Evolutionary conservation across 2,888 invertebrate species (phyloP).

Genomic region (Amiota communis): DNA sequence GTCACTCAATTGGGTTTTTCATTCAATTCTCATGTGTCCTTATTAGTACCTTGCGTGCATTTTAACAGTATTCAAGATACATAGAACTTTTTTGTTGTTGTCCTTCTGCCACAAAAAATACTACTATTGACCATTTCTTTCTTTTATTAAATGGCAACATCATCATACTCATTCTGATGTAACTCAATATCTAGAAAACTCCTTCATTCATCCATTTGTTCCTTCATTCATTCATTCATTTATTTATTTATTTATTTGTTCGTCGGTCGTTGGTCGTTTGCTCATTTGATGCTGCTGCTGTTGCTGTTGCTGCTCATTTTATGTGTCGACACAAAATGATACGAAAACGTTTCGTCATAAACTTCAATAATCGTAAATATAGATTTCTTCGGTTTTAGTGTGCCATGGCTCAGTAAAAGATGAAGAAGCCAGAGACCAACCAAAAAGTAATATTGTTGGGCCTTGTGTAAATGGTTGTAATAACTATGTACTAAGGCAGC

Average conservation of each 20-base stretch:
- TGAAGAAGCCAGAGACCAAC: neutral
- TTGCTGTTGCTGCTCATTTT: slow-evolving; percentile 41
- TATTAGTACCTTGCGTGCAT: slow-evolving; percentile 65
- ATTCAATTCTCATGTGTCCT: slow-evolving; percentile 32
- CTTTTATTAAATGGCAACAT: slow-evolving; percentile 45
- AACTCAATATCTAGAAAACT: neutral
- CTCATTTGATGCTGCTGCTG: neutral
- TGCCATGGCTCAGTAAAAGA: slow-evolving; percentile 5
- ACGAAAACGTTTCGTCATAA: slow-evolving; percentile 69
- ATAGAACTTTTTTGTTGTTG: no score
- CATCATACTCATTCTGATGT: neutral
- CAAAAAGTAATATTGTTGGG: slow-evolving; percentile 7
- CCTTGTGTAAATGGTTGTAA: neutral
- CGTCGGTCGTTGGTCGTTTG: neutral
- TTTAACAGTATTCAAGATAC: no score
- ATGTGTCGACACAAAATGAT: slow-evolving; percentile 67
- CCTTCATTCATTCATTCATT: neutral
- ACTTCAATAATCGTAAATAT: slow-evolving; percentile 71
- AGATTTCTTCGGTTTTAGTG: slow-evolving; percentile 56
- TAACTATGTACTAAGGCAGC: no score
- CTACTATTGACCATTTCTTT: slow-evolving; percentile 53
- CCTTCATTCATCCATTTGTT: neutral
- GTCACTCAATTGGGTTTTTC: slow-evolving; percentile 2
- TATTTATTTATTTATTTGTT: neutral
- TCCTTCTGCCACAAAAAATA: no score